phyloP scores from a whole-genome alignment of 2,113 vertebrate genomes.

The Drymodes brunneopygia region DNA sequence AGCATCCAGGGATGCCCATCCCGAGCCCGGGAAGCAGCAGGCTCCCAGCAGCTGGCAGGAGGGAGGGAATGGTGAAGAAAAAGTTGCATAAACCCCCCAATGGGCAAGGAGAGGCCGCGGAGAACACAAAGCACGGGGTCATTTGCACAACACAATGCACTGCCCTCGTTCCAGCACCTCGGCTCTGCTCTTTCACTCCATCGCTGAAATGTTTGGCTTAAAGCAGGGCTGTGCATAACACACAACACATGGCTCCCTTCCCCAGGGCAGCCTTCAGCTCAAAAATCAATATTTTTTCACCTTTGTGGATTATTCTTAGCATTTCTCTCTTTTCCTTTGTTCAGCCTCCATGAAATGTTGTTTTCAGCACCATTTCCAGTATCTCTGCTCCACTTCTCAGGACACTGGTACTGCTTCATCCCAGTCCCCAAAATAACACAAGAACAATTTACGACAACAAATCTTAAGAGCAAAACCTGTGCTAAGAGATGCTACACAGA shows the following conservation, averaged over 20 bases:
- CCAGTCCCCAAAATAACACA: rapidly evolving
- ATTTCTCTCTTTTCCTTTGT: neutral
- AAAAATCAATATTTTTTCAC: neutral
- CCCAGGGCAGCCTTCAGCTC: neutral
- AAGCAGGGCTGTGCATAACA: neutral
- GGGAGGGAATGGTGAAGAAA: neutral
- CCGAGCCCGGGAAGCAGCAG: neutral
- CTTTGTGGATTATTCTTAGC: neutral
- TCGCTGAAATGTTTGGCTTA: neutral
- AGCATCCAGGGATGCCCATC: neutral
- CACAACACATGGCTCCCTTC: neutral
- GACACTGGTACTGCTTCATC: neutral
- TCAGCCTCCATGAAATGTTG: neutral
- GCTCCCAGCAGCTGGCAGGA: neutral
- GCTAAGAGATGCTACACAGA: neutral
- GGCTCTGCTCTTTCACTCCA: neutral
- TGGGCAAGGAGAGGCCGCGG: neutral
- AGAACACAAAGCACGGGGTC: neutral
- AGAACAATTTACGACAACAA: neutral
- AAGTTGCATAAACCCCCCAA: neutral
- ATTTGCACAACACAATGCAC: rapidly evolving
- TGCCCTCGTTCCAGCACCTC: neutral
- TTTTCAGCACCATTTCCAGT: neutral
- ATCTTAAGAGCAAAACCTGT: neutral
- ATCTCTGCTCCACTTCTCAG: neutral